phyloP scores from a whole-genome alignment of 92 coral and sea anemone species.

The Paramuricea clavata region DNA sequence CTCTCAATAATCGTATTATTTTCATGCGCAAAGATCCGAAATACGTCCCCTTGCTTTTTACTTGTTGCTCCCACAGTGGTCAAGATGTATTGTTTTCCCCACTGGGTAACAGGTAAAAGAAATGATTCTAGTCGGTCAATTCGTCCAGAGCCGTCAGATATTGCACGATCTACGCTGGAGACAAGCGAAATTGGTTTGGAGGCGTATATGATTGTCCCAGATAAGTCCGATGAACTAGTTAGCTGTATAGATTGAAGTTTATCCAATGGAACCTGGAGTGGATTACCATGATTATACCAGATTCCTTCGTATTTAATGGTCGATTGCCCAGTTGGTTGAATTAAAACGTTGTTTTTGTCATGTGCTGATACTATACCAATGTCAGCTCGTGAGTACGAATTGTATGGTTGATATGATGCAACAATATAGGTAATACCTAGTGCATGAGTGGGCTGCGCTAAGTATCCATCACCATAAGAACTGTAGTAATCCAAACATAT shows the following conservation, averaged over 20 bases:
- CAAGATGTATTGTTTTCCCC: not conserved
- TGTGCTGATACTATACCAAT: slow-evolving; percentile 2
- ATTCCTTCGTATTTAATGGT: not conserved
- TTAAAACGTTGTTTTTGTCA: not conserved
- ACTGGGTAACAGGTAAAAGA: not conserved
- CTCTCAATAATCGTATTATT: not conserved
- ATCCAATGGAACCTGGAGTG: not conserved
- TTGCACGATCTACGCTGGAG: not conserved
- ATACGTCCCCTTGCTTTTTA: not conserved
- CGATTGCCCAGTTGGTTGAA: not conserved
- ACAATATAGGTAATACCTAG: not conserved
- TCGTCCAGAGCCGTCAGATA: not conserved
- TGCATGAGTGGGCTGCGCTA: not conserved
- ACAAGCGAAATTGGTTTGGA: not conserved
- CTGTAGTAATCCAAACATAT: not conserved
- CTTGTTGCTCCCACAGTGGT: not conserved
- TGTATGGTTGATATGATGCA: not conserved
- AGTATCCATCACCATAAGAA: not conserved
- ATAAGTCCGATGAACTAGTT: not conserved
- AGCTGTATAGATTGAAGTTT: not conserved
- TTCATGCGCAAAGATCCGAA: slow-evolving; percentile 14
- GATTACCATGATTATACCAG: not conserved
- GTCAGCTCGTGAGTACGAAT: not conserved
- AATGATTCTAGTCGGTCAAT: not conserved
- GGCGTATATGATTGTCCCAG: not conserved